A percentile compares a stretch with the other conserved stretches of the same genome.
These are phyloP conservation scores for Arremon brunneinucha DNA, from an alignment of 2,797 vertebrate species.

Conservation along the genomic window DNA sequence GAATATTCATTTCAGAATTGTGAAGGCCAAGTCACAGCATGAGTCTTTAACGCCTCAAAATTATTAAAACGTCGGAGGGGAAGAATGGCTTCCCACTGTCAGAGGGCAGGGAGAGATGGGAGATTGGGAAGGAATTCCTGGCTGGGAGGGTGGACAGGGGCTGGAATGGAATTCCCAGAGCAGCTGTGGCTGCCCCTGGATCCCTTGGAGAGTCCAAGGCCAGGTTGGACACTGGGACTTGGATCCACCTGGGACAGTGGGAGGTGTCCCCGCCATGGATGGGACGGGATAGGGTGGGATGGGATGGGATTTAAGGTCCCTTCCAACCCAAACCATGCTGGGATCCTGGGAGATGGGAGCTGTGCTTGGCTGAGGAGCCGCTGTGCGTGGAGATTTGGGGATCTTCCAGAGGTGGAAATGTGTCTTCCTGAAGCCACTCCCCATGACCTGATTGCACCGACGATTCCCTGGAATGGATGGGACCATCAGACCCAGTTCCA, in stretches of 20 bases:
- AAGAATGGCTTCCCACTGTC: neutral
- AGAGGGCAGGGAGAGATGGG: neutral
- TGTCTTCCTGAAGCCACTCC: neutral
- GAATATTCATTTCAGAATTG: rapidly evolving
- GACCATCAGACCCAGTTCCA: neutral
- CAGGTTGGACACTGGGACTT: neutral
- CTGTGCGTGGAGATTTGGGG: neutral
- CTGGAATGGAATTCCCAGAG: neutral
- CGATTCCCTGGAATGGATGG: neutral
- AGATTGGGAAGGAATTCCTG: neutral
- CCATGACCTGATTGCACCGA: neutral
- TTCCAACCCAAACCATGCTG: too few relatives aligned
- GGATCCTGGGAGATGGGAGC: neutral
- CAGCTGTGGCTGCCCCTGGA: neutral
- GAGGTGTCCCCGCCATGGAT: neutral
- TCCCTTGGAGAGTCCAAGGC: neutral
- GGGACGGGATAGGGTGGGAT: too few relatives aligned
- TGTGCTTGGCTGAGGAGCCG: neutral
- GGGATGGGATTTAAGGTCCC: too few relatives aligned
- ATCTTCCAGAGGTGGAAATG: neutral
- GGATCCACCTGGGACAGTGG: rapidly evolving
- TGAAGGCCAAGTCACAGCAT: rapidly evolving
- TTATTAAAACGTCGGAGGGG: neutral
- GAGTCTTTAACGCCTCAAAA: neutral
- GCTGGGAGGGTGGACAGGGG: neutral